These are phyloP conservation scores for Pelagia noctiluca DNA, from an alignment of 30 jellyfish, hydroid and myxozoan genomes.

Conservation along the genomic window DNA sequence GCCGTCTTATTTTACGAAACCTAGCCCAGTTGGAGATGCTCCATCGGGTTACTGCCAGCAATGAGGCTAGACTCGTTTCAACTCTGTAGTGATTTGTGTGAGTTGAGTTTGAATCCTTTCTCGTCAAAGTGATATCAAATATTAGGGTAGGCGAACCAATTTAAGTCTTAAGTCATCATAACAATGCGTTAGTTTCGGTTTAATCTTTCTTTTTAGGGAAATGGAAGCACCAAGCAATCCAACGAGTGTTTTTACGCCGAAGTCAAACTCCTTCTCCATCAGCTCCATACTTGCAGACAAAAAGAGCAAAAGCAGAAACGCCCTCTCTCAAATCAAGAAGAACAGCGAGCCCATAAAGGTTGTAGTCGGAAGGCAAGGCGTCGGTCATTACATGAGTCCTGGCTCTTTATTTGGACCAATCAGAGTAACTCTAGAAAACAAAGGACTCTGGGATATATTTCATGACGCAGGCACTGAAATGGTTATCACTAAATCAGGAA, in stretches of 20 bases:
- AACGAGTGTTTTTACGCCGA: background rate
- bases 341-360: conserved; percentile 26
- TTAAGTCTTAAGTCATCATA: background rate
- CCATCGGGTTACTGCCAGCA: too few species aligned
- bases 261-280: conserved; percentile 64
- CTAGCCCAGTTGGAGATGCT: too few species aligned
- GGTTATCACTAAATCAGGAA: conserved; percentile 92
- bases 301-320: background rate
- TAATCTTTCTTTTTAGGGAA: background rate
- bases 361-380: conserved; percentile 54
- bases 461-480: conserved; percentile 88
- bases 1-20: too few species aligned
- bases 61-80: too few species aligned
- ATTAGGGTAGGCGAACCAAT: too few species aligned
- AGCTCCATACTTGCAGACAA: conserved; percentile 55
- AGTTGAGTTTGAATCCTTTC: background rate
- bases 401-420: conserved; percentile 43
- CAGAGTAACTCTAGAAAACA: conserved; percentile 74
- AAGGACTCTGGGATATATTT: conserved; percentile 83
- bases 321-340: background rate
- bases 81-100: too few species aligned
- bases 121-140: background rate
- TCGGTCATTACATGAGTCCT: conserved; percentile 32
- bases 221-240: conserved; percentile 8
- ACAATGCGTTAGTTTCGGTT: background rate